These are phyloP conservation scores for Pithys albifrons DNA, from an alignment of 2,113 vertebrate species.

Conservation along the genomic window DNA sequence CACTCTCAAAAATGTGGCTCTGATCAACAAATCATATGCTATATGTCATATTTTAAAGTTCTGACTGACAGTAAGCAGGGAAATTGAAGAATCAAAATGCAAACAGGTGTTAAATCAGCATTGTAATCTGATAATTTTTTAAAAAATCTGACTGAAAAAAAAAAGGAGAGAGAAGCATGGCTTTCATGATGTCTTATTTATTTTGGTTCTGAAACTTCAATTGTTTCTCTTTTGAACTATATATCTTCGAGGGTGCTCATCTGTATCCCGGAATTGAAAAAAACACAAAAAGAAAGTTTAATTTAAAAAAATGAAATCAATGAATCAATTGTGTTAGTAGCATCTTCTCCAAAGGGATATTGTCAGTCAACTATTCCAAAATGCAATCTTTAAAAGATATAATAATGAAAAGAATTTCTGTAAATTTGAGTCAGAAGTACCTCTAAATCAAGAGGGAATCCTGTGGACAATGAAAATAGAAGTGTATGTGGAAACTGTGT, in stretches of 20 bases:
- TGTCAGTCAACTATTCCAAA: neutral
- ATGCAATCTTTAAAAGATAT: neutral
- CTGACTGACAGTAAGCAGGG: neutral
- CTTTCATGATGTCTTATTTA: neutral
- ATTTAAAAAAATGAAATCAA: neutral
- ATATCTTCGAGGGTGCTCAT: rapidly evolving
- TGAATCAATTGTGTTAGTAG: no score
- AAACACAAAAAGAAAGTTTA: neutral
- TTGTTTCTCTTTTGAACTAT: neutral
- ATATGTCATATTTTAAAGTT: neutral
- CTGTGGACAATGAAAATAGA: neutral
- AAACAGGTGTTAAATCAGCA: rapidly evolving
- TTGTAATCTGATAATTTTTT: neutral
- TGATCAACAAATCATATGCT: neutral
- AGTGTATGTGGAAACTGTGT: neutral
- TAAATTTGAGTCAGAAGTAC: neutral
- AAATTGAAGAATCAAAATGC: neutral
- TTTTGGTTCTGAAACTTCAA: neutral
- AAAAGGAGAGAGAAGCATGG: neutral
- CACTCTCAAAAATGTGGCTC: neutral
- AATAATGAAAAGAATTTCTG: neutral
- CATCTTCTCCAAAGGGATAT: neutral
- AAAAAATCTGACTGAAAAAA: neutral
- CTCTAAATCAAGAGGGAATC: neutral
- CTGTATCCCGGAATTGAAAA: neutral